Conservation (phyloP, 2,888 invertebrate species). For the Aradus depressus region DNA sequence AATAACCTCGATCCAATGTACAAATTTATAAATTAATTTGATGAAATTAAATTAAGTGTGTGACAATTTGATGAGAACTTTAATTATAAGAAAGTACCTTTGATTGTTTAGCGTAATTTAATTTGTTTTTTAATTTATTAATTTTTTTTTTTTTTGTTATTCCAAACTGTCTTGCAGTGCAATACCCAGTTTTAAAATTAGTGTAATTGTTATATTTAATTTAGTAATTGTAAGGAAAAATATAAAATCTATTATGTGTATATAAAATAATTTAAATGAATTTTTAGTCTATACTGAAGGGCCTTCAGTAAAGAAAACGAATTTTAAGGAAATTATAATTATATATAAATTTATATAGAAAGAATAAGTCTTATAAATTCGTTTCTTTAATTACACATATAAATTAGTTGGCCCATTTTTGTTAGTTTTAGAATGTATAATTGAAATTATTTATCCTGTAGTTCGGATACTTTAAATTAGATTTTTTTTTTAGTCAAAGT, state of each 20-base stretch:
- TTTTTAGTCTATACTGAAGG: no score
- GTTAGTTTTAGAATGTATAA: conserved; percentile 6
- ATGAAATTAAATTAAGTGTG: not conserved
- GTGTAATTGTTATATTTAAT: conserved; percentile 12
- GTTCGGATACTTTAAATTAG: not conserved
- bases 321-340: no score
- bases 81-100: no score
- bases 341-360: no score
- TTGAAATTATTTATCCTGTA: conserved; percentile 5
- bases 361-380: no score
- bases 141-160: no score
- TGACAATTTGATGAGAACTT: conserved; percentile 1
- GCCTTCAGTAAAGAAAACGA: no score
- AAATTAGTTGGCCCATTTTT: conserved; percentile 5
- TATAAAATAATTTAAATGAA: no score
- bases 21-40: conserved; percentile 13
- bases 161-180: conserved; percentile 13
- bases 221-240: not conserved
- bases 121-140: no score
- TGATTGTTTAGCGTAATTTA: no score
- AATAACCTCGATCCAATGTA: no score
- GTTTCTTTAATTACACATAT: not conserved
- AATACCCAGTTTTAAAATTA: conserved; percentile 13
- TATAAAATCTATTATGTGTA: not conserved
- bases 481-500: not conserved